These are phyloP conservation scores for Eupleurogrammus muticus DNA, from an alignment of 2,797 vertebrate species.

Conservation along the genomic window DNA sequence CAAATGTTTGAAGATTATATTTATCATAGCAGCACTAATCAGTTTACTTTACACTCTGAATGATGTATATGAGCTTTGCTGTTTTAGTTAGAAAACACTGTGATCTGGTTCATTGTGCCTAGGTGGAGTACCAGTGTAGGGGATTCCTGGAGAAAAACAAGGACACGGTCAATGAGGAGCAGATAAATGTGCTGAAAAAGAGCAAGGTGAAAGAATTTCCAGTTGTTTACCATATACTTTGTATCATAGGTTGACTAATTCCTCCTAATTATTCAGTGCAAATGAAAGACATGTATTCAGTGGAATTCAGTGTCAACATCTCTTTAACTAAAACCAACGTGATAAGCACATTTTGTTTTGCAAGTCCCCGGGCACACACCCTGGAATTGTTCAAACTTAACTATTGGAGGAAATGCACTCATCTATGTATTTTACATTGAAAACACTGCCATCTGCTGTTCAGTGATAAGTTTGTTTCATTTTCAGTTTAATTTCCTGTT, in stretches of 20 bases:
- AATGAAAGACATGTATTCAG: neutral
- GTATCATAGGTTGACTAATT: neutral
- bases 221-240: conserved; percentile 41
- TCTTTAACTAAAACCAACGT: conserved; percentile 6
- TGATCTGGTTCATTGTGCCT: conserved; percentile 44
- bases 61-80: conserved; percentile 31
- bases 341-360: conserved; percentile 26
- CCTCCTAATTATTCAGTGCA: neutral
- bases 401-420: conserved; percentile 61
- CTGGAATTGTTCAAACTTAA: conserved; percentile 66
- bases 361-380: conserved; percentile 57
- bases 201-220: conserved; percentile 89
- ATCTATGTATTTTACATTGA: conserved; percentile 3
- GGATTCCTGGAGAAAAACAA: conserved; percentile 99
- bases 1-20: conserved; percentile 17
- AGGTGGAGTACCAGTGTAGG: conserved; percentile 98
- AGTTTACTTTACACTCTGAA: conserved; percentile 16
- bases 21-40: conserved; percentile 1
- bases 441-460: conserved; percentile 77
- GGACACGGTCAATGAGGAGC: conserved; percentile 97
- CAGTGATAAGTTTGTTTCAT: neutral
- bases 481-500: conserved; percentile 91
- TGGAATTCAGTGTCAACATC: conserved; percentile 16
- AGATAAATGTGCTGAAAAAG: conserved; percentile 94
- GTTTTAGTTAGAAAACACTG: conserved; percentile 24